A percentile compares a stretch with the other conserved stretches of the same genome.
Evolutionary conservation across 1,140 invertebrate species (phyloP).

Genomic region (Drosophila parvula): DNA sequence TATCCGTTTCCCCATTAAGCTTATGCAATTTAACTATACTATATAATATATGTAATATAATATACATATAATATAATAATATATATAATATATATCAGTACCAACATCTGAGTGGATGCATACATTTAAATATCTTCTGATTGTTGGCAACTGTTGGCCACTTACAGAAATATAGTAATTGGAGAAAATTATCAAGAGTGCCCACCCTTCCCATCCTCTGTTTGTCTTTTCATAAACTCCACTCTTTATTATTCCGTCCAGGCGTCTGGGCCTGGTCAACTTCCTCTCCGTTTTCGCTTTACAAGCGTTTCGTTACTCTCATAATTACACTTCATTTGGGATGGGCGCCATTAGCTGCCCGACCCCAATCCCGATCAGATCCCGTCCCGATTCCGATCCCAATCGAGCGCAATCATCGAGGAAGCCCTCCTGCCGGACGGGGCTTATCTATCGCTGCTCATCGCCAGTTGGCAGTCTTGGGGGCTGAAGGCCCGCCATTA

Average conservation of each 20-base stretch:
- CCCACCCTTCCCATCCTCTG: neutral
- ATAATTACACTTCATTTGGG: constrained; percentile 41
- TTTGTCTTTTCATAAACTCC: neutral
- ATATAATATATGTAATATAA: neutral
- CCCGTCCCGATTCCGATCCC: constrained; percentile 29
- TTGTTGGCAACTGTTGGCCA: neutral
- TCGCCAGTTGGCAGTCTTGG: constrained; percentile 37
- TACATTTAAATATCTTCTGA: neutral
- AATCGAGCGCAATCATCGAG: constrained; percentile 61
- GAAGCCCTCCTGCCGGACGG: constrained; percentile 20
- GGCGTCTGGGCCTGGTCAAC: constrained; percentile 14
- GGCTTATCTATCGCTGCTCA: constrained; percentile 60
- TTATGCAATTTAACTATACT: no score
- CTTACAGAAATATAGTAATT: constrained; percentile 9
- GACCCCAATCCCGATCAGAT: constrained; percentile 25
- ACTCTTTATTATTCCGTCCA: constrained; percentile 11
- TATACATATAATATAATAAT: no score
- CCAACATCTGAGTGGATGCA: neutral
- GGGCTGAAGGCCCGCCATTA: constrained; percentile 55
- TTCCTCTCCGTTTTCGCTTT: constrained; percentile 17
- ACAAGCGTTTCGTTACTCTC: constrained; percentile 25
- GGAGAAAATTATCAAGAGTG: constrained; percentile 6
- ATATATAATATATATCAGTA: neutral
- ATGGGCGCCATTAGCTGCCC: constrained; percentile 32
- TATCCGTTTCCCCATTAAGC: neutral